Base-by-base conservation (phyloP, 2,888 invertebrate genomes). In the Andrena trimmerana region DNA sequence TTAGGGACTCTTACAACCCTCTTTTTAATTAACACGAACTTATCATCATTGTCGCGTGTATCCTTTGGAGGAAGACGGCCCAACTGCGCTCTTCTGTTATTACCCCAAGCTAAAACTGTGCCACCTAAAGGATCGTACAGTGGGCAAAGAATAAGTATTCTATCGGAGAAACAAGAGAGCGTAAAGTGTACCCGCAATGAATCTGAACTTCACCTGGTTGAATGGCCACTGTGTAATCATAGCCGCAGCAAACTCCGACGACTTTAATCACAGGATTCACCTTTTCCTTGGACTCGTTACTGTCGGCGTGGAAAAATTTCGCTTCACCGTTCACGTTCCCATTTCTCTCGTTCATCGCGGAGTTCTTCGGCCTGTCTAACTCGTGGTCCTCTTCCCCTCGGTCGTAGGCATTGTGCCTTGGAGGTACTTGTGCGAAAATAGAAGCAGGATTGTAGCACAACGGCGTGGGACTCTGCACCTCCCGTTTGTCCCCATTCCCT, bases 191-290 rank as follows among this genome's bases (percentile, higher is more conserved):
- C 42, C 4, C 13, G 16, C 4, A 16, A 42, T 16, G 42, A 42
- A 42, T 42, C 42, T 42, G 16, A 42, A 42, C 42, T 16, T 42
- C 65, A 93, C 93, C 93, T 86, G 93, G 92, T 77, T 94, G 93
- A 70, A 97, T 95, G 36, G 96, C 97, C 80, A 97, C 94, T 0
- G 97, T 97, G 90, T 96, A 97, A 93, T 97, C 97, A 20, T 96
- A 96, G 0, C 98, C 98, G 90, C 97, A 97, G 33, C 95, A 95
- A 54, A 97, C 95, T 60, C 89, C 94, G 85, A 91, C 86, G 88
- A 92, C 93, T 86, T 92, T 94, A 76, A 90, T 90, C 76, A 92
- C 59, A 93, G 94, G 33, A 86, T 88, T 50, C 93, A 93, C 2
- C 8, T 86, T 91, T 31, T 86, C 92, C 31, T 85, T 92, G 62